Evolutionary conservation across 2,113 vertebrate genomes (phyloP).

Genomic region (Bagarius yarrelli): DNA sequence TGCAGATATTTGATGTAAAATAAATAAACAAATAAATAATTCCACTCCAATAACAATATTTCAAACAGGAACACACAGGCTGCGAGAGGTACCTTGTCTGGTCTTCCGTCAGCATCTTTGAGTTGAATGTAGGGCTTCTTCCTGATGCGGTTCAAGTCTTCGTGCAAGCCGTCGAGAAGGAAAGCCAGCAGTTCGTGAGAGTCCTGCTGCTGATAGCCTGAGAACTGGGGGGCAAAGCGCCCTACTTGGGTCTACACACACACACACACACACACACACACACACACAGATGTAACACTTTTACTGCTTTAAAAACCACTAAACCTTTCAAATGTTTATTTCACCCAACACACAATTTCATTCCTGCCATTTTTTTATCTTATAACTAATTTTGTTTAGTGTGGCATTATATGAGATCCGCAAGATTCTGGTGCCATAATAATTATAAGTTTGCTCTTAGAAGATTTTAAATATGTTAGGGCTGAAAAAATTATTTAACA

Average conservation of each 20-base stretch:
- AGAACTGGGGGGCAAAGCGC: conserved; percentile 96
- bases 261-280: not conserved
- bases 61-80: not conserved
- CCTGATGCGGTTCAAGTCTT: conserved; percentile 96
- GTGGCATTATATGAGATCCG: not conserved
- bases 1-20: not conserved
- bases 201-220: conserved; percentile 98
- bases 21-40: not conserved
- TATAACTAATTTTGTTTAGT: not conserved
- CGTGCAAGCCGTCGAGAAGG: conserved; percentile 94
- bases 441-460: no score
- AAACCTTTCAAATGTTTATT: not conserved
- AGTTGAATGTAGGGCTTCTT: conserved; percentile 98
- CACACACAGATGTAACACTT: not conserved
- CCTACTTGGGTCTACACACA: conserved; percentile 88
- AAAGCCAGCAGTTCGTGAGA: conserved; percentile 97
- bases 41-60: not conserved
- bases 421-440: not conserved
- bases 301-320: not conserved
- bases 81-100: conserved; percentile 81
- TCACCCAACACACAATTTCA: not conserved
- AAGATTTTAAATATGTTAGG: no score
- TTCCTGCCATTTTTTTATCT: not conserved
- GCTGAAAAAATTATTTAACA: no score
- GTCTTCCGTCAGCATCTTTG: conserved; percentile 91